These are phyloP conservation scores for Urosaurus nigricauda DNA, from an alignment of 2,797 vertebrate genomes.

Conservation along the genomic window DNA sequence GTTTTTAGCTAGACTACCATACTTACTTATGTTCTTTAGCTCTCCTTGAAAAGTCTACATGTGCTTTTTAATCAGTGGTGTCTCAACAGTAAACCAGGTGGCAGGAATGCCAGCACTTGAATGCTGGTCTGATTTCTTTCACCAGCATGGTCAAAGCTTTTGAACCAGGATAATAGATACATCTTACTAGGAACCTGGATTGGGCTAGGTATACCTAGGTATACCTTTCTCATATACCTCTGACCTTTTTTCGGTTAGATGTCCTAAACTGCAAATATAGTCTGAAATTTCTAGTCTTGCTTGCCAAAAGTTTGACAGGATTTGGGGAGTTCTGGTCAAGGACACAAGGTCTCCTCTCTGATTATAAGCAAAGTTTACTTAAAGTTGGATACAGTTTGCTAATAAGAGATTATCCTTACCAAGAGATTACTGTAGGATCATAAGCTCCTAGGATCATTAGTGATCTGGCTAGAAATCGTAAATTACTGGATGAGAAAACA, in stretches of 20 bases:
- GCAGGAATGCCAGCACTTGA: neutral
- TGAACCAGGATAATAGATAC: neutral
- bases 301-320: neutral
- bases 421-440: too few species aligned
- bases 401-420: neutral
- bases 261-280: too few species aligned
- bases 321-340: neutral
- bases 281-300: neutral
- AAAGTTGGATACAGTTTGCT: neutral
- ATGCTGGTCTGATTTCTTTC: neutral
- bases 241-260: neutral
- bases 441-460: neutral
- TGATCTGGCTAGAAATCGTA: neutral
- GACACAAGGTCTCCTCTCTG: neutral
- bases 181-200: neutral
- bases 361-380: neutral
- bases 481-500: neutral
- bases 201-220: neutral
- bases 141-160: neutral
- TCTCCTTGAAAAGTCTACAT: neutral
- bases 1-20: too few species aligned
- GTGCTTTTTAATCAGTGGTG: neutral
- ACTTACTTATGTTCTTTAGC: neutral
- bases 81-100: neutral
- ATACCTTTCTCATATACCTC: neutral